Evolutionary conservation across 1,140 invertebrate genomes (phyloP).

Genomic region (Brachionus manjavacas): DNA sequence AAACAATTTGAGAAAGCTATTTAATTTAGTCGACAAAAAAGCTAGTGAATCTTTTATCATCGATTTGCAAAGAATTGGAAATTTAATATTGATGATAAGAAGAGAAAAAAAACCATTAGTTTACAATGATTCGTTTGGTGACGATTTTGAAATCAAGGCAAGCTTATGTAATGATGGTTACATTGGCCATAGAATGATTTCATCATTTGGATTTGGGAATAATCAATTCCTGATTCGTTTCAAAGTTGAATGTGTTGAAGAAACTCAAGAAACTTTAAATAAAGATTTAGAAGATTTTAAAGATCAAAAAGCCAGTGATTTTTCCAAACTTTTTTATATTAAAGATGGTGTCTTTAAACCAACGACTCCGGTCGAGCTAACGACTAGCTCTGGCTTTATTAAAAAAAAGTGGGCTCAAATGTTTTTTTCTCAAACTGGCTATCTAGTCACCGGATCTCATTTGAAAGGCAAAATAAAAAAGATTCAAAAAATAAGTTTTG

Average conservation of each 20-base stretch:
- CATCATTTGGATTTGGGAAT: neutral
- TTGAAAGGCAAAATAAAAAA: neutral
- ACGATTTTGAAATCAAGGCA: neutral
- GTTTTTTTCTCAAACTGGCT: neutral
- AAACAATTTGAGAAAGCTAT: constrained; percentile 1
- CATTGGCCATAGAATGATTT: neutral
- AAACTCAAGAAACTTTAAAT: neutral
- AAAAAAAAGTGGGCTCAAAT: neutral
- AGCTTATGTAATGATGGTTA: neutral
- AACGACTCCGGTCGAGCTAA: neutral
- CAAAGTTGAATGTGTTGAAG: neutral
- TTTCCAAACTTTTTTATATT: neutral
- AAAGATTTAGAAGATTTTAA: neutral
- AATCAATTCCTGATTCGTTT: neutral
- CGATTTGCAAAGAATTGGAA: constrained; percentile 1
- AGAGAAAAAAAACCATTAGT: neutral
- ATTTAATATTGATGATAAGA: neutral
- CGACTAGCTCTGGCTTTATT: neutral
- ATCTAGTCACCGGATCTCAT: neutral
- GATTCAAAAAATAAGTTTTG: neutral
- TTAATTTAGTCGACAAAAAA: neutral
- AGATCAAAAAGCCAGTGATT: neutral
- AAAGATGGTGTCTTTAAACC: neutral
- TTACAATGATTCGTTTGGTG: neutral
- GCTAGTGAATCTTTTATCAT: neutral